phyloP scores from a whole-genome alignment of 2,888 invertebrate species.

The Cerceris rybyensis region DNA sequence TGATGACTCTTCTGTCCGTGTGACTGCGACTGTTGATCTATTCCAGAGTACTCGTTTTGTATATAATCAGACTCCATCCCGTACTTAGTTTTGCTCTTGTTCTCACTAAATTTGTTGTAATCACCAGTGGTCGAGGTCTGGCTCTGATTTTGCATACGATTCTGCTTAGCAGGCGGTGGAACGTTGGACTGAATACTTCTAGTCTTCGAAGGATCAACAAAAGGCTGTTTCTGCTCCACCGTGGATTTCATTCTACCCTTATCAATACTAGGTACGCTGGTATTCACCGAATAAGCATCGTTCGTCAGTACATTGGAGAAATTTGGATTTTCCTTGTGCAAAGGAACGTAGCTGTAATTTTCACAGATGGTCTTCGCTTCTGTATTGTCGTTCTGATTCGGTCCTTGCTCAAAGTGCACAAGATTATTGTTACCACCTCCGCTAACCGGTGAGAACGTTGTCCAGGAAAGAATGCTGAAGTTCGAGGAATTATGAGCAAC shows the following conservation, averaged over 20 bases:
- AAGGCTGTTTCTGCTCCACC: slow-evolving; percentile 72
- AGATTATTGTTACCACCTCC: slow-evolving; percentile 59
- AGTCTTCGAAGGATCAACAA: slow-evolving; percentile 71
- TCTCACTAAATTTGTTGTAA: slow-evolving; percentile 73
- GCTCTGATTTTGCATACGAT: slow-evolving; percentile 69
- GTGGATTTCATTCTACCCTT: slow-evolving; percentile 73
- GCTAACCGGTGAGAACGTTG: slow-evolving; percentile 76
- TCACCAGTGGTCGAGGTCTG: slow-evolving; percentile 65
- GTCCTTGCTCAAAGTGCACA: slow-evolving; percentile 67
- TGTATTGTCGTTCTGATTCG: slow-evolving; percentile 61
- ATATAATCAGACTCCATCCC: slow-evolving; percentile 76
- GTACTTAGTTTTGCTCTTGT: slow-evolving; percentile 76
- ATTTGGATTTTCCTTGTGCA: slow-evolving; percentile 72
- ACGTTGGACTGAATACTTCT: slow-evolving; percentile 69
- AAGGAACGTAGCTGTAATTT: slow-evolving; percentile 73
- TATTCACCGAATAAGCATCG: slow-evolving; percentile 63
- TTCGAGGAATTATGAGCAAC: slow-evolving; percentile 80
- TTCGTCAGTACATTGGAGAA: slow-evolving; percentile 65
- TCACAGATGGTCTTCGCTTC: slow-evolving; percentile 76
- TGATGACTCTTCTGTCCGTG: slow-evolving; percentile 68
- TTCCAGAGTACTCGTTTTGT: slow-evolving; percentile 73
- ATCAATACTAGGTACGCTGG: slow-evolving; percentile 63
- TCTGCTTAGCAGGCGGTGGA: slow-evolving; percentile 56
- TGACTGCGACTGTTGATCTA: slow-evolving; percentile 68
- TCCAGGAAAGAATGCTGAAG: slow-evolving; percentile 81